phyloP scores from a whole-genome alignment of 2,797 vertebrate genomes.

The Gobio occitaniae region DNA sequence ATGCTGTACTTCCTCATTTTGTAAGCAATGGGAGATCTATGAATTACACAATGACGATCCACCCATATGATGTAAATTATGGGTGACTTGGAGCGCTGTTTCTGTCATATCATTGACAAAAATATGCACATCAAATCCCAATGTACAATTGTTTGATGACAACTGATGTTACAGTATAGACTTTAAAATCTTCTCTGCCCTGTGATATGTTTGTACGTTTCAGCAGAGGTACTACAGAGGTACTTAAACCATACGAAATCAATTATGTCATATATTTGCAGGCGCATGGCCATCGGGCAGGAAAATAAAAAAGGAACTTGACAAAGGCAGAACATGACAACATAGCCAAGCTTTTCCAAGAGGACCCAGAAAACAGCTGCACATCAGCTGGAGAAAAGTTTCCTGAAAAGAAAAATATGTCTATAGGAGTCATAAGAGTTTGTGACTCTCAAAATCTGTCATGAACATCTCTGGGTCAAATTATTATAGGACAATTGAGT shows the following conservation, averaged over 20 bases:
- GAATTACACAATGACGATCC: background rate
- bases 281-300: conserved; percentile 40
- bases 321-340: conserved; percentile 52
- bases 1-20: conserved; percentile 21
- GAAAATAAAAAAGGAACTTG: conserved; percentile 41
- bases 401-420: conserved; percentile 53
- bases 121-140: background rate
- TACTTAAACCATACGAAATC: conserved; percentile 51
- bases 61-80: conserved; percentile 19
- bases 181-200: background rate
- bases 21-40: conserved; percentile 1
- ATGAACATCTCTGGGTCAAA: background rate
- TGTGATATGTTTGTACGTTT: conserved; percentile 15
- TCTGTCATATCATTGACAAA: background rate
- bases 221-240: conserved; percentile 19
- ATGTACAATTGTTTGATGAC: background rate
- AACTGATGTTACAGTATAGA: background rate
- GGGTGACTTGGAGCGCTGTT: background rate
- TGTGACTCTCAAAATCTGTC: conserved; percentile 55
- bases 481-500: background rate
- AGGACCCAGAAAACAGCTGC: conserved; percentile 70
- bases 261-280: conserved; percentile 49
- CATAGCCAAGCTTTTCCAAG: conserved; percentile 50
- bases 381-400: conserved; percentile 65
- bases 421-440: conserved; percentile 41